These are phyloP conservation scores for Apamea sordens DNA, from an alignment of 2,888 invertebrate genomes.

Conservation along the genomic window DNA sequence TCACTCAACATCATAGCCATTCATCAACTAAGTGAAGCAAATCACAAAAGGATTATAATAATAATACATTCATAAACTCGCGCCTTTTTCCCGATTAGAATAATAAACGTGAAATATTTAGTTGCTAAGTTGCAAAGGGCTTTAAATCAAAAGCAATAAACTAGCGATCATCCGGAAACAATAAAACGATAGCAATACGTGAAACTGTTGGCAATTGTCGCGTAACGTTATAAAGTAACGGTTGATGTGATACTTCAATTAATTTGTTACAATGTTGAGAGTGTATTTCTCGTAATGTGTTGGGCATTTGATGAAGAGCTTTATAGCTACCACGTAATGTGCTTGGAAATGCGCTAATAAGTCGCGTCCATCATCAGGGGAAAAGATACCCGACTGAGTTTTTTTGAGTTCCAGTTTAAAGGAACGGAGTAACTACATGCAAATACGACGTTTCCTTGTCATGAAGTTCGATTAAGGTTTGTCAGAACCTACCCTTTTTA, in stretches of 20 bases:
- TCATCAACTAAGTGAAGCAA: constrained; percentile 12
- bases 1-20: constrained; percentile 23
- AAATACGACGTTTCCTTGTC: background rate
- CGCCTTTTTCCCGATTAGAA: constrained; percentile 25
- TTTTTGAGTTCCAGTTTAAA: background rate
- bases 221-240: constrained; percentile 58
- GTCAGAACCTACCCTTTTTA: background rate
- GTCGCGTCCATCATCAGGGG: background rate
- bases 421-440: background rate
- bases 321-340: background rate
- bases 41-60: constrained; percentile 40
- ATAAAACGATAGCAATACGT: constrained; percentile 75
- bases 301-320: background rate
- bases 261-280: constrained; percentile 24
- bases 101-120: constrained; percentile 63
- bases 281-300: constrained; percentile 1
- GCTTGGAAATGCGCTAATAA: background rate
- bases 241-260: constrained; percentile 44
- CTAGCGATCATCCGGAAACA: constrained; percentile 78
- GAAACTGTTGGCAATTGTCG: constrained; percentile 70
- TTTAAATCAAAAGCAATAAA: constrained; percentile 73
- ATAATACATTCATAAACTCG: constrained; percentile 18
- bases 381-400: background rate
- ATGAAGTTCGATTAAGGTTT: background rate
- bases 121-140: constrained; percentile 71